Evolutionary conservation across 2,113 vertebrate species (phyloP).

Genomic region (Saccopteryx bilineata): DNA sequence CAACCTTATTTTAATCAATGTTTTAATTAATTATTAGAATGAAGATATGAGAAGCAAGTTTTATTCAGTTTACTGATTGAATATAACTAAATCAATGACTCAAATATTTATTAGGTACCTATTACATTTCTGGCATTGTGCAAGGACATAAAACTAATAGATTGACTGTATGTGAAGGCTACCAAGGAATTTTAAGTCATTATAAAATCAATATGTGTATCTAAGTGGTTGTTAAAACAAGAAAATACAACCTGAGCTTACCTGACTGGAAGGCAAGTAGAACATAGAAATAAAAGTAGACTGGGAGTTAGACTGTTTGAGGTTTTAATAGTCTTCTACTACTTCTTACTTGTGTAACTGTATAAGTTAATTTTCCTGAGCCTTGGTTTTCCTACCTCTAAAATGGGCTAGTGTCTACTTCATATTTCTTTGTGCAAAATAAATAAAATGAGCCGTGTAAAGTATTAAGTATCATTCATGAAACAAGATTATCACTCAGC

Average conservation of each 20-base stretch:
- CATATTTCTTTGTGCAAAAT: conserved; percentile 13
- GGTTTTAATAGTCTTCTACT: not conserved
- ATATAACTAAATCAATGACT: conserved; percentile 20
- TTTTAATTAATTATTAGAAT: conserved; percentile 70
- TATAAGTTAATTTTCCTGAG: not conserved
- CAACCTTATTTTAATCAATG: conserved; percentile 45
- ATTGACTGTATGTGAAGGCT: not conserved
- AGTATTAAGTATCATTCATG: not conserved
- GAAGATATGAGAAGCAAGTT: not conserved
- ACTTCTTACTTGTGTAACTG: not conserved
- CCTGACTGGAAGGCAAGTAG: not conserved
- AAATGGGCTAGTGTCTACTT: not conserved
- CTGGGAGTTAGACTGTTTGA: not conserved
- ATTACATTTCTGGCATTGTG: not conserved
- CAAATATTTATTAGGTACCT: conserved; percentile 63
- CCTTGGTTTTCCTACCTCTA: not conserved
- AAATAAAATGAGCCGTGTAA: not conserved
- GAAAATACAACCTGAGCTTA: not conserved
- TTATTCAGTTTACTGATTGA: conserved; percentile 50
- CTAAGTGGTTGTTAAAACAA: not conserved
- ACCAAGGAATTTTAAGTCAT: not conserved
- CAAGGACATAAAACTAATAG: not conserved
- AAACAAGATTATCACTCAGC: not conserved
- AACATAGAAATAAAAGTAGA: not conserved
- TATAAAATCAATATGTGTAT: not conserved